Percentiles rank a stretch among this genome's conserved stretches.
Conservation (phyloP, 2,113 vertebrate genomes). For the Amphilophus citrinellus region DNA sequence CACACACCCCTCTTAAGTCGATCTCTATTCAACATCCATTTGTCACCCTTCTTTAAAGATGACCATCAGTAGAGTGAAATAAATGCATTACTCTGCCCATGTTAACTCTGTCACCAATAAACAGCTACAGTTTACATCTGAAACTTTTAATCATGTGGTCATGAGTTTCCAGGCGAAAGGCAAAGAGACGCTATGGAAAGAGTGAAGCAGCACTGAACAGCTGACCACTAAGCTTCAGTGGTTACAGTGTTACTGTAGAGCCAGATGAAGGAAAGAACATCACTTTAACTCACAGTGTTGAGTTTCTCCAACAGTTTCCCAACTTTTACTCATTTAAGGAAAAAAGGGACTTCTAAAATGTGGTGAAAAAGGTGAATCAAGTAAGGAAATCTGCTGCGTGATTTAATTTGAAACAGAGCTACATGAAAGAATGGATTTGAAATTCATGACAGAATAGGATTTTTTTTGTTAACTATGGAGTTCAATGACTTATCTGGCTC, state of each 20-base stretch:
- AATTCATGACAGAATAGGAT: not conserved
- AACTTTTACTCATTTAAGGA: not conserved
- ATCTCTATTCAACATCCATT: constrained; percentile 49
- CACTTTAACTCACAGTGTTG: not conserved
- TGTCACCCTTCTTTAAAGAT: constrained; percentile 44
- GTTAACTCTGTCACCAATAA: constrained; percentile 30
- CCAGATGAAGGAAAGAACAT: constrained; percentile 1
- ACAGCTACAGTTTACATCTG: constrained; percentile 25
- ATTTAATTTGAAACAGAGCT: constrained; percentile 6
- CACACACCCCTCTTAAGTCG: not conserved
- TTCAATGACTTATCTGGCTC: not conserved
- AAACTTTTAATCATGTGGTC: constrained; percentile 1
- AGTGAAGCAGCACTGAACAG: constrained; percentile 39
- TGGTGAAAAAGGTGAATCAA: not conserved
- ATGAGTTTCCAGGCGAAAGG: constrained; percentile 1
- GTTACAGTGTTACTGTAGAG: not conserved
- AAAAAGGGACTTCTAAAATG: not conserved
- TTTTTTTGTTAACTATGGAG: not conserved
- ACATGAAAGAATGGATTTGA: not conserved
- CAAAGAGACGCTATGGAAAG: constrained; percentile 40
- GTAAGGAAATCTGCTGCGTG: not conserved
- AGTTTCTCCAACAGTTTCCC: not conserved
- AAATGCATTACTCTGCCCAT: constrained; percentile 38
- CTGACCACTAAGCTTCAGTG: constrained; percentile 26
- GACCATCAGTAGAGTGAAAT: constrained; percentile 34